These are phyloP conservation scores for Amia ocellicauda DNA, from an alignment of 2,113 vertebrate species.

Conservation along the genomic window DNA sequence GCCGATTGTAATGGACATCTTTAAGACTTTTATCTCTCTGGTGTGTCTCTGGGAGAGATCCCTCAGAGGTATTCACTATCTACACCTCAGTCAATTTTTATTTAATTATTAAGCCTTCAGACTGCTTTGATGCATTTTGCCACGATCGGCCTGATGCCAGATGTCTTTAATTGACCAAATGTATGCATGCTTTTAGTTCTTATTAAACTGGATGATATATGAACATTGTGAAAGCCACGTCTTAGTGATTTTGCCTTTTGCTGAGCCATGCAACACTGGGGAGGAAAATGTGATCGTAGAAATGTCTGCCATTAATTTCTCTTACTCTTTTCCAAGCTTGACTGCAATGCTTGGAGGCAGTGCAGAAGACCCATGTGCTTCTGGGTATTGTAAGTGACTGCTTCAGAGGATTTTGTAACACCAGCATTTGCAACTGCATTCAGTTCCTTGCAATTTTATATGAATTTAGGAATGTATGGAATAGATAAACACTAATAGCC, in stretches of 20 bases:
- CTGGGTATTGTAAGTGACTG: too few species aligned
- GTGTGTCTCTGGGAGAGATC: not conserved
- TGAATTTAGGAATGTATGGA: too few species aligned
- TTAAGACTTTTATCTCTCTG: not conserved
- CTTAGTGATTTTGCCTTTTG: not conserved
- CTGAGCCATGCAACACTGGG: not conserved
- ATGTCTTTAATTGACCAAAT: conserved; percentile 9
- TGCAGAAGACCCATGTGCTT: too few species aligned
- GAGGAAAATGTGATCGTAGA: not conserved
- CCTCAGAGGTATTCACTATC: conserved; percentile 6
- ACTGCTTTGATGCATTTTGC: not conserved
- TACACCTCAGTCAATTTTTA: conserved; percentile 7
- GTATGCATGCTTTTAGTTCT: conserved; percentile 8
- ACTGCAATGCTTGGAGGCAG: not conserved
- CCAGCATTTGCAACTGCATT: too few species aligned
- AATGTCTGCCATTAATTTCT: not conserved
- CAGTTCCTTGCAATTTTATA: too few species aligned
- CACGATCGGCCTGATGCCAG: not conserved
- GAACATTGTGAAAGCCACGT: not conserved
- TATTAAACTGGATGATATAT: conserved; percentile 6
- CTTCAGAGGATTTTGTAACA: too few species aligned
- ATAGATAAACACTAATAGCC: too few species aligned
- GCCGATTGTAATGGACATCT: not conserved
- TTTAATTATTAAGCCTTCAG: conserved; percentile 15
- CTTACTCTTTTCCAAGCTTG: not conserved